A percentile compares a stretch with the other conserved stretches of the same genome.
Conservation (phyloP, 2,888 invertebrate genomes). For the Syritta pipiens region DNA sequence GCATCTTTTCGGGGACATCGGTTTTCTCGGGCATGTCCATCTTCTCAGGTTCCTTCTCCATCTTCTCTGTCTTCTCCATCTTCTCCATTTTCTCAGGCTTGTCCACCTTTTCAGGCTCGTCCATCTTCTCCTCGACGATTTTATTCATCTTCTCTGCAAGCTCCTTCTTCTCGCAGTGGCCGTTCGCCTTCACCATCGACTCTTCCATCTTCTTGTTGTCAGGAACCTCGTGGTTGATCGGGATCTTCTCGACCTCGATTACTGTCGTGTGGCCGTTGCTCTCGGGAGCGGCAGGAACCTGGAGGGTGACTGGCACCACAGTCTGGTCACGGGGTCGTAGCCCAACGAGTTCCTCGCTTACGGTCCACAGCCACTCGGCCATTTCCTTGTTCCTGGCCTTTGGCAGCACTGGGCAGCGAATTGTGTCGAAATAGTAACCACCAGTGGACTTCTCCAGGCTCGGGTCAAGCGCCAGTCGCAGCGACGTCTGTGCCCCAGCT, state of each 20-base stretch:
- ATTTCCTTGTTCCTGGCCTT: constrained; percentile 81
- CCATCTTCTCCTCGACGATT: constrained; percentile 44
- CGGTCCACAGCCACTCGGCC: constrained; percentile 83
- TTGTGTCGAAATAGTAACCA: constrained; percentile 82
- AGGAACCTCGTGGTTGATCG: constrained; percentile 4
- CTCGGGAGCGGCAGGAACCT: constrained; percentile 36
- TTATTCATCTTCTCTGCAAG: constrained; percentile 51
- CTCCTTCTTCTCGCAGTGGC: constrained; percentile 32
- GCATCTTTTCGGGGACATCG: constrained; percentile 20
- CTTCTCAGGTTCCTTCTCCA: background rate
- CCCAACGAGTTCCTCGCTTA: constrained; percentile 77
- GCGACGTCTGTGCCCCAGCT: constrained; percentile 77
- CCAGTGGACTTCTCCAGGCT: constrained; percentile 74
- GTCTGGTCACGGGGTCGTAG: constrained; percentile 70
- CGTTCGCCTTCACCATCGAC: constrained; percentile 21
- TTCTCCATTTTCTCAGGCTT: constrained; percentile 54
- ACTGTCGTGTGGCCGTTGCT: constrained; percentile 43
- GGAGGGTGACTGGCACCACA: constrained; percentile 44
- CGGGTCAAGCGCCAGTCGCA: constrained; percentile 77
- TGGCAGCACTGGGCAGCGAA: constrained; percentile 79
- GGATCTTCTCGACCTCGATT: constrained; percentile 49
- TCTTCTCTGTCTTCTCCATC: constrained; percentile 19
- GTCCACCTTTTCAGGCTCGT: constrained; percentile 47
- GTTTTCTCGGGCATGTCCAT: background rate
- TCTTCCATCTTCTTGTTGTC: constrained; percentile 62